Evolutionary conservation across 2,888 invertebrate species (phyloP), one percentile per base, ranked within the genome.

Genomic region (Drosophila paracracens): DNA sequence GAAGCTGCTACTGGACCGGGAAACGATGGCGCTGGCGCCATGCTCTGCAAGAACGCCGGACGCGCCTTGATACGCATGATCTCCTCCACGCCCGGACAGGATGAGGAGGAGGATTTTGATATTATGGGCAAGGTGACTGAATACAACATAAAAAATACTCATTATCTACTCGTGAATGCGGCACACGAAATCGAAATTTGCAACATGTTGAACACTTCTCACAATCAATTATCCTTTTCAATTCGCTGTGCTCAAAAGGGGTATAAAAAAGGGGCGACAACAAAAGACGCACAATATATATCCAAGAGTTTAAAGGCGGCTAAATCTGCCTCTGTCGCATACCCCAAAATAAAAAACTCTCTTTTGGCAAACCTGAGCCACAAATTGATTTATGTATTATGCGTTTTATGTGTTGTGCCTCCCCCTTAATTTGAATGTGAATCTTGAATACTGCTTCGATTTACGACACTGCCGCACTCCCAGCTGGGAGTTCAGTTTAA

Each of bases 41-140:
- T 78, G 51, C 88, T 88, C n/a, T 90, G 91, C 59, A 91, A 83
- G 66, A 74, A 75, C 18, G 83, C 91, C 16, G 89, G 91, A 65
- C 90, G 92, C 35, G 90, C 92, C 16, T 76, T 91, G 25, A 91
- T 91, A 60, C 91, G 92, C 76, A 91, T 92, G 90, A 88, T 92
- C 18, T 91, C 92, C 33, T 83, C 90, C 3, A 79, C 79, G 8
- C 77, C 81, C 11, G 70, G 67, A 21, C 76, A 78, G 33, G 91
- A 86, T 21, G 91, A 89, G 52, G 90, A 92, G n/a, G 85, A 91
- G 77, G 90, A 89, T 50, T 91, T 87, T 70, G 91, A 91, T 76
- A 79, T 91, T 52, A 87, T 92, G 91, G 92, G 92, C 76, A 91
- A 91, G 92, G 91, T 91, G 91, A 40, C 89, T 69, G 64, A 67